Conservation (phyloP, 2,113 vertebrate genomes). For the Mohoua ochrocephala region DNA sequence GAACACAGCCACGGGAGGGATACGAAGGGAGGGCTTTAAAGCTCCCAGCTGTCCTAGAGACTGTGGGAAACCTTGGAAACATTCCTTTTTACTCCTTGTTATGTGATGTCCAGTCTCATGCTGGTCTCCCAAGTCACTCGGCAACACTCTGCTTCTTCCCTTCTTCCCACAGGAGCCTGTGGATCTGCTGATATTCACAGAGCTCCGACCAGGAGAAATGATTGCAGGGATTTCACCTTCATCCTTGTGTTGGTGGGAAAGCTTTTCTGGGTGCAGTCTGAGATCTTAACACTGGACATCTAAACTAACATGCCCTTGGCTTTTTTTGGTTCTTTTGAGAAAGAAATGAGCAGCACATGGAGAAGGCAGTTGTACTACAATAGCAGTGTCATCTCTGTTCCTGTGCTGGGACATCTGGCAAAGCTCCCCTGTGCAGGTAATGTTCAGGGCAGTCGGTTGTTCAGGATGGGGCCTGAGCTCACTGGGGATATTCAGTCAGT, state of each 20-base stretch:
- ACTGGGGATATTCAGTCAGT: not conserved
- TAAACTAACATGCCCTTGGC: not conserved
- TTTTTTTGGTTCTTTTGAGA: not conserved
- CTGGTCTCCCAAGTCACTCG: not conserved
- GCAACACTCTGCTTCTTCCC: not conserved
- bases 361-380: not conserved
- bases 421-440: not conserved
- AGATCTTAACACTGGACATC: not conserved
- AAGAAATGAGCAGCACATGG: not conserved
- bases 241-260: not conserved
- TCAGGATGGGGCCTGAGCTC: not conserved
- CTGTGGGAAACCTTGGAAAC: not conserved
- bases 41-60: not conserved
- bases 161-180: not conserved
- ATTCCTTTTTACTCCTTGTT: not conserved
- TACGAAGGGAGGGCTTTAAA: not conserved
- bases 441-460: accelerated
- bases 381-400: not conserved
- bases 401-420: not conserved
- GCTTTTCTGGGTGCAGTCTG: not conserved
- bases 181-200: not conserved
- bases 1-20: not conserved
- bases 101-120: not conserved
- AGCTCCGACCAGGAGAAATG: not conserved
- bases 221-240: not conserved